Evolutionary conservation across 2,113 vertebrate species (phyloP).

Genomic region (Genyomyrus donnyi): DNA sequence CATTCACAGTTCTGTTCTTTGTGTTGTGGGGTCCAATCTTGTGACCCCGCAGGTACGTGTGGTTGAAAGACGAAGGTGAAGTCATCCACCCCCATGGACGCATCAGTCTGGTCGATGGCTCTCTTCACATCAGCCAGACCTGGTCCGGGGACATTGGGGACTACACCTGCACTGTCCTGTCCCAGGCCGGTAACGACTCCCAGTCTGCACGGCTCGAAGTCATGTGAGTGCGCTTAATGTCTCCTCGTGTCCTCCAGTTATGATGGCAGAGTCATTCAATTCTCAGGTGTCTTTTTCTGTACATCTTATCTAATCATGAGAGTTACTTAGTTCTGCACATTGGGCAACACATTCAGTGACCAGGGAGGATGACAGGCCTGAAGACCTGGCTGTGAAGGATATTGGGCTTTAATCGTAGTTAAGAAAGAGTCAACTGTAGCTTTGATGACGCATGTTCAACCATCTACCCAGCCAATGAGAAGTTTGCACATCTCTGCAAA

Average conservation of each 20-base stretch:
- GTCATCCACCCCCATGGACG: constrained; percentile 70
- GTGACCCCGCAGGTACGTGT: constrained; percentile 51
- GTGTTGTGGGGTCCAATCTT: no score
- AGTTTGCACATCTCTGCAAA: not conserved
- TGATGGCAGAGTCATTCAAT: no score
- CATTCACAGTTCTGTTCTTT: no score
- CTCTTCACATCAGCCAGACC: constrained; percentile 84
- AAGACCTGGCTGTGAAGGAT: not conserved
- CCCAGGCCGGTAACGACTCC: constrained; percentile 80
- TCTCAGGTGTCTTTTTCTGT: no score
- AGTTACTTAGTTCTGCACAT: not conserved
- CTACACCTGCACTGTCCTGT: constrained; percentile 82
- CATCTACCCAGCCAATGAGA: not conserved
- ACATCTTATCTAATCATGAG: not conserved
- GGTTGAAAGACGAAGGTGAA: constrained; percentile 69
- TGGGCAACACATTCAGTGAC: no score
- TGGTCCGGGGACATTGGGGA: constrained; percentile 96
- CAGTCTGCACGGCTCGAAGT: constrained; percentile 79
- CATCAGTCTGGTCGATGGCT: constrained; percentile 69
- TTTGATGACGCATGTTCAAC: not conserved
- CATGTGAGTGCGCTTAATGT: constrained; percentile 70
- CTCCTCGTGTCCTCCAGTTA: not conserved
- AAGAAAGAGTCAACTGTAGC: no score
- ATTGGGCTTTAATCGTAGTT: not conserved
- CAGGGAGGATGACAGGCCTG: no score